Conservation (phyloP, 2,113 vertebrate genomes). For the Channa argus region DNA sequence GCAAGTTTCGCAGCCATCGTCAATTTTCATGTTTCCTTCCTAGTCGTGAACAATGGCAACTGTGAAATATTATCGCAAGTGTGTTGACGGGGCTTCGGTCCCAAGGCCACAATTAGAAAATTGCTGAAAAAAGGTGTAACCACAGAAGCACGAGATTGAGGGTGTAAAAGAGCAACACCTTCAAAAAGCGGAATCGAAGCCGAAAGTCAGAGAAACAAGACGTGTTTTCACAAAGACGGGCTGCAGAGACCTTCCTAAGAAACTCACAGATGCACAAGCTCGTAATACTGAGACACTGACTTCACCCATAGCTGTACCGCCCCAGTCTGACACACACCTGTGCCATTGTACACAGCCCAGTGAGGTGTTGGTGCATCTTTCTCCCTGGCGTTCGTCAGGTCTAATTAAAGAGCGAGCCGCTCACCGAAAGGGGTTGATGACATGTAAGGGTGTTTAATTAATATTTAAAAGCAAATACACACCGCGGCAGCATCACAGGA, state of each 20-base stretch:
- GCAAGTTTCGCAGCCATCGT: constrained; percentile 13
- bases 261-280: constrained; percentile 4
- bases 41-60: constrained; percentile 20
- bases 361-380: constrained; percentile 34
- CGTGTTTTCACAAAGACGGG: not conserved
- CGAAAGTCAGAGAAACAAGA: not conserved
- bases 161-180: constrained; percentile 47
- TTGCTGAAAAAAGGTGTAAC: not conserved
- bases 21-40: constrained; percentile 11
- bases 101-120: constrained; percentile 30
- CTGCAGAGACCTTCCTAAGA: constrained; percentile 7
- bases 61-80: constrained; percentile 9
- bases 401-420: constrained; percentile 71
- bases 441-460: constrained; percentile 70
- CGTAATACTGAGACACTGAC: constrained; percentile 6
- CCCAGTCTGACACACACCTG: constrained; percentile 44
- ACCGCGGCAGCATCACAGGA: constrained; percentile 28
- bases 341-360: constrained; percentile 29
- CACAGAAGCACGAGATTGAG: not conserved
- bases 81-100: constrained; percentile 18
- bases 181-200: not conserved
- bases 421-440: constrained; percentile 61
- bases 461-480: constrained; percentile 52
- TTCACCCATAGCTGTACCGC: constrained; percentile 23
- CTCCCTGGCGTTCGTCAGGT: constrained; percentile 50